A percentile compares a stretch with the other conserved stretches of the same genome.
phyloP scores from a whole-genome alignment of 2,113 vertebrate species.

The Toxotes jaculatrix region DNA sequence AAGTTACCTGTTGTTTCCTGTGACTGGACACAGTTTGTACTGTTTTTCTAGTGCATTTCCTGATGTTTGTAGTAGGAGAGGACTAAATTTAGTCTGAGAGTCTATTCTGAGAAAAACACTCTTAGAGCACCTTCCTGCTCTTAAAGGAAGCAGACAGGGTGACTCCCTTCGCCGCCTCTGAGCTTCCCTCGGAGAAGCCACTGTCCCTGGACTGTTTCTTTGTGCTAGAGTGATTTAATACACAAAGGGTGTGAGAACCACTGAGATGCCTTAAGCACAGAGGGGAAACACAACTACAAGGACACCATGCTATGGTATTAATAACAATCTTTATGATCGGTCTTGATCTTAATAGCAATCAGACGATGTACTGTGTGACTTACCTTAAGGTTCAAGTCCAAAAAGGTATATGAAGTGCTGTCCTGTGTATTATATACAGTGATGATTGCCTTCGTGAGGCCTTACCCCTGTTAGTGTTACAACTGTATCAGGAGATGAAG shows the following conservation, averaged over 20 bases:
- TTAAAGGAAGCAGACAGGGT: slow-evolving; percentile 85
- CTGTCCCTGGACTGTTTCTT: slow-evolving; percentile 59
- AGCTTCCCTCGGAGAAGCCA: slow-evolving; percentile 66
- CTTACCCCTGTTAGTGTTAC: slow-evolving; percentile 86
- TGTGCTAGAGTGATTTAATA: slow-evolving; percentile 35
- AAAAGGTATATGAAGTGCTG: neutral
- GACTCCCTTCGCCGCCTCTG: slow-evolving; percentile 77
- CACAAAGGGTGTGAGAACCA: slow-evolving; percentile 72
- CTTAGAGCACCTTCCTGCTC: slow-evolving; percentile 83
- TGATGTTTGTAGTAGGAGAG: slow-evolving; percentile 59
- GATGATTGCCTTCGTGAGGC: slow-evolving; percentile 3
- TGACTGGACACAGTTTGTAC: slow-evolving; percentile 33
- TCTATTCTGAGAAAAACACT: slow-evolving; percentile 79
- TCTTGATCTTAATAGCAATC: neutral
- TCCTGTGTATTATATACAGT: neutral
- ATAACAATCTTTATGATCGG: slow-evolving; percentile 10
- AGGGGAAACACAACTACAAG: slow-evolving; percentile 7
- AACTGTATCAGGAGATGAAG: slow-evolving; percentile 84
- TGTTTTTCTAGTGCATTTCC: slow-evolving; percentile 71
- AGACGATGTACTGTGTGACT: slow-evolving; percentile 2
- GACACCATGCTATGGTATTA: slow-evolving; percentile 21
- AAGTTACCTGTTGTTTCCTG: slow-evolving; percentile 63
- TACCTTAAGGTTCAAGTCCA: slow-evolving; percentile 10
- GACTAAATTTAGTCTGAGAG: slow-evolving; percentile 76
- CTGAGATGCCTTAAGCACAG: slow-evolving; percentile 9